Percentiles rank a stretch among this genome's conserved stretches.
phyloP scores from a whole-genome alignment of 2,797 vertebrate genomes.

The Dryobates pubescens region DNA sequence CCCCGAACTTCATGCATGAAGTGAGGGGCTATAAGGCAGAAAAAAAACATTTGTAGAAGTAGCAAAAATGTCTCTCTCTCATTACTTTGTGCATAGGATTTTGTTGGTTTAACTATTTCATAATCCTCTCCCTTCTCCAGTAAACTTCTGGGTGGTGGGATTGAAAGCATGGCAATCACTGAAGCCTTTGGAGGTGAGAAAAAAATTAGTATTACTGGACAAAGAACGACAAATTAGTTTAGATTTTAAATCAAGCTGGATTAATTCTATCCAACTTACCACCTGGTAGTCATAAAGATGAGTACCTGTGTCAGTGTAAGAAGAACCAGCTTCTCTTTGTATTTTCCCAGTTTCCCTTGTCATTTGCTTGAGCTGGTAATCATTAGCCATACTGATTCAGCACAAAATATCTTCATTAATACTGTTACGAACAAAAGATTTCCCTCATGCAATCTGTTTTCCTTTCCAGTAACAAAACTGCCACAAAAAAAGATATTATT shows the following conservation, averaged over 20 bases:
- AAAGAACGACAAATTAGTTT: background rate
- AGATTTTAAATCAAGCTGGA: background rate
- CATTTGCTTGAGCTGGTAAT: slow-evolving; percentile 13
- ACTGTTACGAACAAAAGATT: background rate
- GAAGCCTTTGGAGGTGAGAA: slow-evolving; percentile 95
- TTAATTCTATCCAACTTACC: background rate
- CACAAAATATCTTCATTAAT: background rate
- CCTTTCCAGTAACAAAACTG: background rate
- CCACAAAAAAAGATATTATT: background rate
- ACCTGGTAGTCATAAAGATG: background rate
- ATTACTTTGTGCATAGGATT: background rate
- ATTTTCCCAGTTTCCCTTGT: background rate
- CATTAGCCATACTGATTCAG: background rate
- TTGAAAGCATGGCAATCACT: slow-evolving; percentile 99
- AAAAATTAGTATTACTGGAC: background rate
- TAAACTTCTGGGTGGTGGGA: slow-evolving; percentile 94
- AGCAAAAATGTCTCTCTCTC: background rate
- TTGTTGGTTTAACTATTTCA: slow-evolving; percentile 11
- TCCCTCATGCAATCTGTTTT: background rate
- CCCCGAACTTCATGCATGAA: background rate
- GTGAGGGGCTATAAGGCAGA: background rate
- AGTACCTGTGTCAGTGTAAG: background rate
- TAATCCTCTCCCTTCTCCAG: slow-evolving; percentile 76
- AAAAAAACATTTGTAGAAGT: background rate
- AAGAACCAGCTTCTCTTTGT: background rate